These are phyloP conservation scores for Troilus luridus DNA, from an alignment of 2,888 invertebrate genomes.

Conservation along the genomic window DNA sequence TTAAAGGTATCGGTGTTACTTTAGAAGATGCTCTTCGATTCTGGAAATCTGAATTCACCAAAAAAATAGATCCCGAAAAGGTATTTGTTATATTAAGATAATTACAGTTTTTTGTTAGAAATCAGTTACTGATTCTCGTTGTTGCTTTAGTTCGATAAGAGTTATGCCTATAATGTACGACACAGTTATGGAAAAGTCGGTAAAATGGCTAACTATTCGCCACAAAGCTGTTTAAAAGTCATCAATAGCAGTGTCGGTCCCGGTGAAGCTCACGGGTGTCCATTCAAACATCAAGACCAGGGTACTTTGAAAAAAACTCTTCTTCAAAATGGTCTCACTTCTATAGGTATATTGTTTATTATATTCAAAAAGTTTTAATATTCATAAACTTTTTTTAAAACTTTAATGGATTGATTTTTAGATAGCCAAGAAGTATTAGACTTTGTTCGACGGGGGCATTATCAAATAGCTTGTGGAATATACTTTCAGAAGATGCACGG, in stretches of 20 bases:
- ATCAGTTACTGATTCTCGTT: background rate
- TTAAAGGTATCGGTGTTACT: conserved; percentile 94
- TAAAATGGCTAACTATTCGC: conserved; percentile 87
- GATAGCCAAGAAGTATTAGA: conserved; percentile 81
- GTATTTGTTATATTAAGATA: conserved; percentile 55
- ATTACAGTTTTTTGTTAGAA: background rate
- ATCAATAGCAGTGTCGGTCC: conserved; percentile 82
- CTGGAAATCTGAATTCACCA: conserved; percentile 93
- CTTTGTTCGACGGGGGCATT: conserved; percentile 83
- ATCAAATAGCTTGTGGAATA: conserved; percentile 89
- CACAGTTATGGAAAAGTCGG: conserved; percentile 98
- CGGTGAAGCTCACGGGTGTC: conserved; percentile 94
- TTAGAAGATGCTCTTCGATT: conserved; percentile 91
- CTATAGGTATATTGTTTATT: conserved; percentile 72
- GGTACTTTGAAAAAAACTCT: conserved; percentile 81
- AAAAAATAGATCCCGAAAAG: conserved; percentile 81
- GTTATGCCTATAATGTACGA: conserved; percentile 90
- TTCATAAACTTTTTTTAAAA: background rate
- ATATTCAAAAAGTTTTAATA: background rate
- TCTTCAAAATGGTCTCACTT: conserved; percentile 76
- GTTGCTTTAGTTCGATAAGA: conserved; percentile 85
- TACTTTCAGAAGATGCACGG: conserved; percentile 71
- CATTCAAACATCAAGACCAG: conserved; percentile 87
- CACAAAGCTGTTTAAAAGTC: conserved; percentile 89
- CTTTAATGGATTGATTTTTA: conserved; percentile 68